phyloP scores from a whole-genome alignment of 2,113 vertebrate species.

The Cinclus mexicanus region DNA sequence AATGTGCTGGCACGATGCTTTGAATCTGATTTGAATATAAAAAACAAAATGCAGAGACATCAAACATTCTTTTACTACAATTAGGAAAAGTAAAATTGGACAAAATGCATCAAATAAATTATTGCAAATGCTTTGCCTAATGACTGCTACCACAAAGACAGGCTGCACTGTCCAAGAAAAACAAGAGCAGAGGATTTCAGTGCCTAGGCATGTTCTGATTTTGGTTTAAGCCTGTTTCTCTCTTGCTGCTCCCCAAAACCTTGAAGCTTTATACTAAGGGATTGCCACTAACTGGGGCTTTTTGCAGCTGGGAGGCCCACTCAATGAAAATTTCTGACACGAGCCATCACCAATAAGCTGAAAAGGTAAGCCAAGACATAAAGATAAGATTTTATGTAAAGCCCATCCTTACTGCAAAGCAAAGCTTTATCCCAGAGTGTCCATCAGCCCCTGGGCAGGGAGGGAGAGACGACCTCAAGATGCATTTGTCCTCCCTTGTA shows the following conservation, averaged over 20 bases:
- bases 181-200: not conserved
- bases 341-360: not conserved
- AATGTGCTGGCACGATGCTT: not conserved
- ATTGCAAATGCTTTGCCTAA: constrained; percentile 14
- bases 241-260: not conserved
- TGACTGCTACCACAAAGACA: constrained; percentile 5
- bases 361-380: not conserved
- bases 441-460: not conserved
- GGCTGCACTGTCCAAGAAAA: not conserved
- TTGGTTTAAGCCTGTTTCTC: not conserved
- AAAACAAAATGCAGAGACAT: not conserved
- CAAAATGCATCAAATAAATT: constrained; percentile 20
- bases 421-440: not conserved
- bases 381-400: not conserved
- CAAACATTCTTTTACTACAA: not conserved
- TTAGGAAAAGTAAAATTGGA: constrained; percentile 6
- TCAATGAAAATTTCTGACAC: not conserved
- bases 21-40: not conserved
- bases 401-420: not conserved
- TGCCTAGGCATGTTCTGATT: not conserved
- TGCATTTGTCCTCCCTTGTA: not conserved
- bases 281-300: not conserved
- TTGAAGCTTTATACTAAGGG: not conserved
- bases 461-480: not conserved
- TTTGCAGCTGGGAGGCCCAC: not conserved